phyloP scores from a whole-genome alignment of 2,888 invertebrate species.

The Spisula solida region DNA sequence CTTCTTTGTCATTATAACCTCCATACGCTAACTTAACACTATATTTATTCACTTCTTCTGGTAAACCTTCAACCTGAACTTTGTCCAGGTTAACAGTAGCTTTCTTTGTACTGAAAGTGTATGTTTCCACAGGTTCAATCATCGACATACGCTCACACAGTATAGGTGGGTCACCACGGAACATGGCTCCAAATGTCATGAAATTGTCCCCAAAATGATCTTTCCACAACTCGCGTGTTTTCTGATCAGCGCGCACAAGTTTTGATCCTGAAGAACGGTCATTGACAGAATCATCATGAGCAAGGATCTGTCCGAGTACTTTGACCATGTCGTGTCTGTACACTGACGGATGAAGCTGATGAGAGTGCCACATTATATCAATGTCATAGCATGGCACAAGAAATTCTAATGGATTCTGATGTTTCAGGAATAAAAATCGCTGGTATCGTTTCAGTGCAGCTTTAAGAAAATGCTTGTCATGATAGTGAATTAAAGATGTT shows the following conservation, averaged over 20 bases:
- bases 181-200: constrained; percentile 88
- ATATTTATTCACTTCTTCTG: constrained; percentile 79
- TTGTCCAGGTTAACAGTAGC: constrained; percentile 75
- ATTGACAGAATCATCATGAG: constrained; percentile 88
- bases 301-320: constrained; percentile 86
- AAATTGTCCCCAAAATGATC: constrained; percentile 87
- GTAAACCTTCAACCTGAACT: constrained; percentile 76
- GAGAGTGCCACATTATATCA: constrained; percentile 88
- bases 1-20: constrained; percentile 73
- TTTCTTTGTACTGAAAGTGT: constrained; percentile 83
- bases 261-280: constrained; percentile 88
- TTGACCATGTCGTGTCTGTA: constrained; percentile 85
- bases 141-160: constrained; percentile 85
- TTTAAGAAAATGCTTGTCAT: constrained; percentile 87
- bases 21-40: constrained; percentile 77
- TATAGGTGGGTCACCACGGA: constrained; percentile 87
- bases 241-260: constrained; percentile 87
- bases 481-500: constrained; percentile 88
- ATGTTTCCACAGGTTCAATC: constrained; percentile 83
- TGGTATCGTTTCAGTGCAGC: constrained; percentile 87
- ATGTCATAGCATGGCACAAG: constrained; percentile 89
- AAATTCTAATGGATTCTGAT: constrained; percentile 87
- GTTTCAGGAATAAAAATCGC: constrained; percentile 87
- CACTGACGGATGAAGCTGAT: constrained; percentile 87
- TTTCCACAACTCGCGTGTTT: constrained; percentile 88